These are phyloP conservation scores for Zygaena filipendulae DNA, from an alignment of 2,888 invertebrate genomes.

Conservation along the genomic window DNA sequence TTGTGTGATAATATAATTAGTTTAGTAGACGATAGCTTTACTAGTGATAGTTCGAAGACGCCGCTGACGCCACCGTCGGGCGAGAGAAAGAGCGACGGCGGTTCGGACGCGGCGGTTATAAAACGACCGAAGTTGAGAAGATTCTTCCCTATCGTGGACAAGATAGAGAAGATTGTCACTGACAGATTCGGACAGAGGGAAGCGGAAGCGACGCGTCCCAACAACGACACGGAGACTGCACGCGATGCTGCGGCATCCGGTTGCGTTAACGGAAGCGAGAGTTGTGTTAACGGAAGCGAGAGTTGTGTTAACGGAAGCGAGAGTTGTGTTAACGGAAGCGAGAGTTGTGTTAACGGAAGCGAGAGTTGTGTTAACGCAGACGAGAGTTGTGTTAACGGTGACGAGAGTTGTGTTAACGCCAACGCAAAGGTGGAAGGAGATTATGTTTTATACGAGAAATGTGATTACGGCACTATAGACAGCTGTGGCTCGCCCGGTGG, in stretches of 20 bases:
- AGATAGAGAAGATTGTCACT: constrained; percentile 41
- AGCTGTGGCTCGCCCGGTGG: constrained; percentile 36
- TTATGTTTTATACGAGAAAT: constrained; percentile 49
- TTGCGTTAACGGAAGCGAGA: constrained; percentile 49
- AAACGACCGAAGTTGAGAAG: constrained; percentile 52
- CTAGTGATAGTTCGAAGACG: constrained; percentile 15
- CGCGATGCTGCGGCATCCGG: constrained; percentile 1
- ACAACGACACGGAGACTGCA: neutral
- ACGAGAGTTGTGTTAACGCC: constrained; percentile 51
- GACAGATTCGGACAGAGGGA: constrained; percentile 31
- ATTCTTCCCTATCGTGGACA: constrained; percentile 41
- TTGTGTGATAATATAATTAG: constrained; percentile 40
- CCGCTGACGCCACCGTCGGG: constrained; percentile 11
- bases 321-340: constrained; percentile 49
- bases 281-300: constrained; percentile 49
- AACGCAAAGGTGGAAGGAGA: constrained; percentile 46
- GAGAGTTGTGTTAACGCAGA: constrained; percentile 51
- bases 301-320: constrained; percentile 50
- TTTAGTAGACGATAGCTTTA: constrained; percentile 27
- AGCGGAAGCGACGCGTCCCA: too few species aligned
- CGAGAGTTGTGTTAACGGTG: too few species aligned
- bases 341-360: too few species aligned
- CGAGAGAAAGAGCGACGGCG: constrained; percentile 20
- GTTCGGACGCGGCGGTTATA: constrained; percentile 29
- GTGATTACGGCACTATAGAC: constrained; percentile 54